A percentile compares a stretch with the other conserved stretches of the same genome.
Conservation (phyloP, 2,113 vertebrate genomes). For the Empidonax alnorum region DNA sequence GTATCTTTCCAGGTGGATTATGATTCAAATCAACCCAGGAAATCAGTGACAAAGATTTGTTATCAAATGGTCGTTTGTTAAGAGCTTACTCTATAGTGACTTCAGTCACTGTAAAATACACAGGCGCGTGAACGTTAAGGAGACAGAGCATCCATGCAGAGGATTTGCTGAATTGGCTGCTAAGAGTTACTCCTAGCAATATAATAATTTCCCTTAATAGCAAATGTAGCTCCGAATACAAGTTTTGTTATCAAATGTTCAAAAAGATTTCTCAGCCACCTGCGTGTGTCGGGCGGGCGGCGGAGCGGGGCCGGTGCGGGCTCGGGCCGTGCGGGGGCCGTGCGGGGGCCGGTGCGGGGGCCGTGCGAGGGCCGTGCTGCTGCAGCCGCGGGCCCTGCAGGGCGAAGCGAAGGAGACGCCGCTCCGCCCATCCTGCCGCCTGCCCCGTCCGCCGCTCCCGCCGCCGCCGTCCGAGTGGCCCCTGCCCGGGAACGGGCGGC, state of each 20-base stretch:
- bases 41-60: neutral
- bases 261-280: neutral
- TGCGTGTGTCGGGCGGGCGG: too few relatives aligned
- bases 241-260: neutral
- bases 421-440: too few relatives aligned
- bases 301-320: too few relatives aligned
- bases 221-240: neutral
- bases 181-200: neutral
- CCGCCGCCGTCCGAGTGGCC: too few relatives aligned
- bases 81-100: neutral
- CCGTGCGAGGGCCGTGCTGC: too few relatives aligned
- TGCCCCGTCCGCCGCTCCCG: too few relatives aligned
- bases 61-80: neutral
- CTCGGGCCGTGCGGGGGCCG: too few relatives aligned
- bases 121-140: rapidly evolving
- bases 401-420: too few relatives aligned
- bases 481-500: too few relatives aligned
- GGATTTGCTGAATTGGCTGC: neutral
- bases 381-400: too few relatives aligned
- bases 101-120: neutral
- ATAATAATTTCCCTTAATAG: neutral
- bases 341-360: too few relatives aligned
- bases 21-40: neutral
- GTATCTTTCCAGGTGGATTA: neutral
- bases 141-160: neutral